Conservation (phyloP, 2,888 invertebrate genomes). For the Drosophila basisetae region DNA sequence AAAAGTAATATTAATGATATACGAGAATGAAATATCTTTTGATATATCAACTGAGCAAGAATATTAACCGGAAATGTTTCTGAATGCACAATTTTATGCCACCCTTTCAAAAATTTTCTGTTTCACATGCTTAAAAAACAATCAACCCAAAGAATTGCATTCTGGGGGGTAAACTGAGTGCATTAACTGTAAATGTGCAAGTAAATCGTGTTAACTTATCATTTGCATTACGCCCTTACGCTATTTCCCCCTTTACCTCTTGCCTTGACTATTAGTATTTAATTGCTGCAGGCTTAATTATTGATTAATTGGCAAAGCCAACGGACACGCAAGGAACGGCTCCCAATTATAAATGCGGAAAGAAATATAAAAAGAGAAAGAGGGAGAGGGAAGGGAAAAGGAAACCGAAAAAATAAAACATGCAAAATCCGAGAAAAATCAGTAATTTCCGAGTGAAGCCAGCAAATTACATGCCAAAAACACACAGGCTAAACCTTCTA, state of each 20-base stretch:
- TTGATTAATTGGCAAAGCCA: constrained; percentile 68
- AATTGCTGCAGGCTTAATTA: constrained; percentile 75
- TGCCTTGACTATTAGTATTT: constrained; percentile 68
- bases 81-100: not conserved
- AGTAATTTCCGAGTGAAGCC: constrained; percentile 71
- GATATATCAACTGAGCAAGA: not conserved
- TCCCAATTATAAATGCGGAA: constrained; percentile 48
- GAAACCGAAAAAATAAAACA: constrained; percentile 19
- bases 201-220: constrained; percentile 77
- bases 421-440: constrained; percentile 42
- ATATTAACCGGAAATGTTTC: not conserved
- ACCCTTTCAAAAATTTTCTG: not conserved
- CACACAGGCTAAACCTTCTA: constrained; percentile 54
- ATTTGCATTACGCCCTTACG: constrained; percentile 54
- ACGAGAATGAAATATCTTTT: not conserved
- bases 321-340: constrained; percentile 48
- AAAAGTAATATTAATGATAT: not conserved
- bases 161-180: constrained; percentile 25
- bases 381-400: not conserved
- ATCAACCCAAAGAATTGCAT: not conserved
- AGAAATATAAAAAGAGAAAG: not conserved
- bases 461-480: constrained; percentile 77
- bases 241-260: not conserved
- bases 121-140: not conserved
- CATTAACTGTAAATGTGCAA: constrained; percentile 62